A percentile compares a stretch with the other conserved stretches of the same genome.
Conservation (phyloP, 2,113 vertebrate genomes). For the Elephas maximus region DNA sequence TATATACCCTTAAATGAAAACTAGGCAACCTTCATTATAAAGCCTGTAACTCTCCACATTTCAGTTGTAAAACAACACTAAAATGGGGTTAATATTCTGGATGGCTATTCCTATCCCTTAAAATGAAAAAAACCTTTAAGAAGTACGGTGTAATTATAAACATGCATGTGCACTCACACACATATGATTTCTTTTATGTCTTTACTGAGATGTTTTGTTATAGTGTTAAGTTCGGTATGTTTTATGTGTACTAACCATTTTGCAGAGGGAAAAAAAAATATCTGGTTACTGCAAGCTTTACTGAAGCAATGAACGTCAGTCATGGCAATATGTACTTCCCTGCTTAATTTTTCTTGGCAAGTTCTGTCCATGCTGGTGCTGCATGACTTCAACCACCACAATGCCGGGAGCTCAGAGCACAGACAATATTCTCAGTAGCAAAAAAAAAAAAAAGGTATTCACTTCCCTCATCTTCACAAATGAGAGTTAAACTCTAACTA, state of each 20-base stretch:
- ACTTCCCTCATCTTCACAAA: constrained; percentile 35
- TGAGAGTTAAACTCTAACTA: constrained; percentile 28
- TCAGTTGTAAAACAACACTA: constrained; percentile 16
- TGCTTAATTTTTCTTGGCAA: not conserved
- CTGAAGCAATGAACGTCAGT: constrained; percentile 26
- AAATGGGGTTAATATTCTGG: constrained; percentile 31
- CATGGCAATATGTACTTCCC: not conserved
- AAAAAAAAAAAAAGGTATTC: not conserved
- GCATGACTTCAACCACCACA: not conserved
- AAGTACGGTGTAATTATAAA: not conserved
- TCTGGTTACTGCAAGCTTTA: not conserved
- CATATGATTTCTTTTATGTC: not conserved
- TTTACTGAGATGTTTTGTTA: constrained; percentile 35
- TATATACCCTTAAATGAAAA: constrained; percentile 15
- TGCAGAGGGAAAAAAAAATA: not conserved
- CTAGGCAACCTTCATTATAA: not conserved
- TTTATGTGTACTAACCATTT: constrained; percentile 10
- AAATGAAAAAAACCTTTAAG: not conserved
- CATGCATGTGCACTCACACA: not conserved
- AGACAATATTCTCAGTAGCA: not conserved
- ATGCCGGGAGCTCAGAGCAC: not conserved
- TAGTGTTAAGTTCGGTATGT: not conserved
- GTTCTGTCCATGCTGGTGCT: not conserved
- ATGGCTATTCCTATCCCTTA: not conserved
- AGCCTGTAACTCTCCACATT: constrained; percentile 11